Evolutionary conservation across 2,888 invertebrate species (phyloP).

Genomic region (Molorchus minor): DNA sequence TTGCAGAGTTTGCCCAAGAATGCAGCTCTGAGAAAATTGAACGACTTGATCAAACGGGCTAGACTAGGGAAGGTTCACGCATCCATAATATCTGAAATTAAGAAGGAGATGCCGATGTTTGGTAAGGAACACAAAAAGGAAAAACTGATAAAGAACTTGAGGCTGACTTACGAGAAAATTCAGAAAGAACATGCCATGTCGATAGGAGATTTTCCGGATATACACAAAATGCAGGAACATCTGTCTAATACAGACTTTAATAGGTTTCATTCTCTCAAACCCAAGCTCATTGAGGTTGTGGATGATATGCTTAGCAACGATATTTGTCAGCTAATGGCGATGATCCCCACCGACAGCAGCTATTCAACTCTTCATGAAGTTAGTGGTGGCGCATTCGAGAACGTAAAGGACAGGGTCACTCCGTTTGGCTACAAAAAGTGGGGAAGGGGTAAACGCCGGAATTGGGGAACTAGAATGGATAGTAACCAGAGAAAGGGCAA

Average conservation of each 20-base stretch:
- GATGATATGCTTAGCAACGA: constrained; percentile 96
- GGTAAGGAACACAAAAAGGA: constrained; percentile 97
- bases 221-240: constrained; percentile 91
- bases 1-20: constrained; percentile 94
- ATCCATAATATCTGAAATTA: constrained; percentile 92
- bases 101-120: constrained; percentile 95
- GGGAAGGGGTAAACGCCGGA: constrained; percentile 96
- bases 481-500: constrained; percentile 85
- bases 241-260: constrained; percentile 89
- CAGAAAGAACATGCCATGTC: constrained; percentile 94
- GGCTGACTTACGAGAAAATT: constrained; percentile 85
- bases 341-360: constrained; percentile 75
- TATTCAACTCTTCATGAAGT: constrained; percentile 38
- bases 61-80: constrained; percentile 98
- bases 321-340: constrained; percentile 93
- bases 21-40: constrained; percentile 94
- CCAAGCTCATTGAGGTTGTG: constrained; percentile 88
- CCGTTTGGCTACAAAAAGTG: constrained; percentile 93
- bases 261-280: constrained; percentile 91
- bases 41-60: constrained; percentile 97
- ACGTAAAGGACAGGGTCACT: constrained; percentile 79
- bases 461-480: constrained; percentile 97
- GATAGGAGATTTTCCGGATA: constrained; percentile 96
- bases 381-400: constrained; percentile 92
- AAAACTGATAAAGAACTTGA: constrained; percentile 92